Percentiles rank a stretch among this genome's conserved stretches.
These are phyloP conservation scores for Maniola hyperantus DNA, from an alignment of 2,888 invertebrate genomes.

Conservation along the genomic window DNA sequence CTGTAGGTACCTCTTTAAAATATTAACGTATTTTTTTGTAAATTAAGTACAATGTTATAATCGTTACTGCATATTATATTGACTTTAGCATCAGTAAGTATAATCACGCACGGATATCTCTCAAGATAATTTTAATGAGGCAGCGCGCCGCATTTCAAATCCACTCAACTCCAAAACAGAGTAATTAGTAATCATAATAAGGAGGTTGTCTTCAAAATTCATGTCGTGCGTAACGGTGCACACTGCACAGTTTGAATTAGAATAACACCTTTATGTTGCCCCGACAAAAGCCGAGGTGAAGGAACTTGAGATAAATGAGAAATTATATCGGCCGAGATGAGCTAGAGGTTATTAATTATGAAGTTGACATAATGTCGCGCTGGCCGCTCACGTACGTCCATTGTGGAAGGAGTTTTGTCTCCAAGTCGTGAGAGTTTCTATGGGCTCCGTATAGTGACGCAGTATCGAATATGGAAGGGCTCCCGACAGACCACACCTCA, in stretches of 20 bases:
- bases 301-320: slow-evolving; percentile 79
- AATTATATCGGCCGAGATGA: slow-evolving; percentile 80
- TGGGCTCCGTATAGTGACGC: slow-evolving; percentile 57
- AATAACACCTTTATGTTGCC: slow-evolving; percentile 71
- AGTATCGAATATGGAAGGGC: slow-evolving; percentile 61
- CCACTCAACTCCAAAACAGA: slow-evolving; percentile 25
- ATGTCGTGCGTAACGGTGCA: slow-evolving; percentile 77
- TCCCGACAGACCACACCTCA: slow-evolving; percentile 74
- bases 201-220: slow-evolving; percentile 52
- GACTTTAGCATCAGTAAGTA: neutral
- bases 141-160: slow-evolving; percentile 22
- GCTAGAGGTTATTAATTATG: slow-evolving; percentile 81
- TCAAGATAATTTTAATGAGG: slow-evolving; percentile 22
- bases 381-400: slow-evolving; percentile 67
- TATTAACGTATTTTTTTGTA: too few species aligned
- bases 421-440: slow-evolving; percentile 72
- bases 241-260: slow-evolving; percentile 73
- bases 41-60: too few species aligned
- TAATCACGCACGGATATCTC: neutral
- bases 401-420: slow-evolving; percentile 73
- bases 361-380: slow-evolving; percentile 77
- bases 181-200: slow-evolving; percentile 45
- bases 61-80: too few species aligned
- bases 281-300: slow-evolving; percentile 76
- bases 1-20: too few species aligned